Evolutionary conservation across 2,113 vertebrate species (phyloP).

Genomic region (Trogon surrucura): DNA sequence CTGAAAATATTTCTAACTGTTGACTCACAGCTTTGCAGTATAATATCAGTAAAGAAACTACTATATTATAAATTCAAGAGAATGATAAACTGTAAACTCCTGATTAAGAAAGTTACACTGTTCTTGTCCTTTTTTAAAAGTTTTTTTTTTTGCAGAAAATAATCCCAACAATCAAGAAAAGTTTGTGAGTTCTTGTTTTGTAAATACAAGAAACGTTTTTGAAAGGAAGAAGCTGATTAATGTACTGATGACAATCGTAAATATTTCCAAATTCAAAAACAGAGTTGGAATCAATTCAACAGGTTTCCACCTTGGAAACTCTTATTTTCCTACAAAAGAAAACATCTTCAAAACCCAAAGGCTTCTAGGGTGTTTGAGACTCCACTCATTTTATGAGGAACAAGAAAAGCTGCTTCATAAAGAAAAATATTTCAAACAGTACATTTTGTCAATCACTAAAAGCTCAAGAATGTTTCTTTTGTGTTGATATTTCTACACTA

Average conservation of each 20-base stretch:
- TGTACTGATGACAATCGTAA: background rate
- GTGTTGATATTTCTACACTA: background rate
- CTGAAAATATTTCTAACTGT: background rate
- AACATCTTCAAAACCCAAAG: background rate
- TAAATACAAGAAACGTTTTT: background rate
- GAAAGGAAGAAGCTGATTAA: background rate
- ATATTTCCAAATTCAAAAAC: background rate
- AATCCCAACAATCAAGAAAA: background rate
- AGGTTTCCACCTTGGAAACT: background rate
- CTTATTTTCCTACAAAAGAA: background rate
- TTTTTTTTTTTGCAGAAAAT: background rate
- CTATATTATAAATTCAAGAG: background rate
- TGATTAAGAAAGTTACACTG: background rate
- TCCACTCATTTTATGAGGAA: background rate
- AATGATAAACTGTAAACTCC: background rate
- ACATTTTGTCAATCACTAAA: background rate
- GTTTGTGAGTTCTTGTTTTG: background rate
- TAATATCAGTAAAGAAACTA: background rate
- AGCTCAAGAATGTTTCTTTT: background rate
- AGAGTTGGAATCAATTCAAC: background rate
- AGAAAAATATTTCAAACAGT: background rate
- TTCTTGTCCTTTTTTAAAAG: background rate
- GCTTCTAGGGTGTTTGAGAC: background rate
- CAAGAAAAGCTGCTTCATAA: background rate
- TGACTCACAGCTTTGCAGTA: background rate